Base-by-base conservation (phyloP, 2,113 vertebrate species). In the Paedocypris sp. region DNA sequence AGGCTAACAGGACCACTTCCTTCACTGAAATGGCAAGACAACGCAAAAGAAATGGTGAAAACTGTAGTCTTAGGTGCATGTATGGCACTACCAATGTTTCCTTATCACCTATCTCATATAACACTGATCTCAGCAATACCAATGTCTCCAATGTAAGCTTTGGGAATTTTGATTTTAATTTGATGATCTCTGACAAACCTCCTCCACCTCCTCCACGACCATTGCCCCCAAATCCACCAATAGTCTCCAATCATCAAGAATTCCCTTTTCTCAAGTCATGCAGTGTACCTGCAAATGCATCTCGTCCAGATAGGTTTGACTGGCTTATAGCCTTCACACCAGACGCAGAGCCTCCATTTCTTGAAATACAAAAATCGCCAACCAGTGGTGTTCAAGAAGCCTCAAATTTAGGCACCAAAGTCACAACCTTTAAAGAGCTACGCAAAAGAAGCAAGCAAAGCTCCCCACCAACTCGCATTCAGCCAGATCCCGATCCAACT, bases 271-370 rank as follows among this genome's bases (percentile, higher is more conserved):
- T 8, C 23, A 81, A 81, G 73, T 65, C 75, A 45, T 85, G 81
- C 72, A 77, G 80, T 4, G 73, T 82, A 5, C 72, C 79, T 32
- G 77, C 82, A 69, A 90, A 86, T 68, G 80, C 80, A 12, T 63
- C 78, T 20, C 74, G 77, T 2, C 83, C 82, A 0, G 84, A 89
- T 62, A 59, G 90, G 80, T 80, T 91, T 2, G 93, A 98, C 72
- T 98, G 94, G 94, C 81, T 98, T 31, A 97, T 98, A 1, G 79
- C 92, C 0, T 98, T 98, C 73, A 96, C 94, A 0, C 94, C 94
- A 0, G 92, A 98, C 26, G 77, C 78, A 0, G 92, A 94, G 48
- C 67, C 86, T 1, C 71, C 66, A 1, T 41, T 75, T 0, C 62
- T 77, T 25, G 75, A 86, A 28, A 61, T 68, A 5, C 78, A 73